phyloP scores from a whole-genome alignment of 2,797 vertebrate genomes.

The Myotis vivesi region DNA sequence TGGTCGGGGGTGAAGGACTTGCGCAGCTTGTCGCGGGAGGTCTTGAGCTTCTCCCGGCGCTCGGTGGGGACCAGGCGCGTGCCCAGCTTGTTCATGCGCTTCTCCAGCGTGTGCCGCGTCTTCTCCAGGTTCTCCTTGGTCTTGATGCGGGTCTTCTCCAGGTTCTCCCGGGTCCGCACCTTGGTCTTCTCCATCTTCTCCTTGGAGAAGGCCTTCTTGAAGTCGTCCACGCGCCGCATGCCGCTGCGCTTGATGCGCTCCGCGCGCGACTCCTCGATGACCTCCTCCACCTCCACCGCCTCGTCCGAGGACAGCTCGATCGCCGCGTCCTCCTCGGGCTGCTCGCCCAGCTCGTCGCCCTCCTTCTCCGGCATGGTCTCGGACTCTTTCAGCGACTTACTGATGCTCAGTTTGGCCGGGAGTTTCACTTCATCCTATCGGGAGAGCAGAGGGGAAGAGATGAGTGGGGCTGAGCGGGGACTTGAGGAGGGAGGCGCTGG shows the following conservation, averaged over 20 bases:
- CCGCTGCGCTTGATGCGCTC: constrained; percentile 94
- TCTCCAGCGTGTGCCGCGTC: constrained; percentile 94
- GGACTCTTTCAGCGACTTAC: constrained; percentile 89
- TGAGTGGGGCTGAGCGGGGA: not conserved
- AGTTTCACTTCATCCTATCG: constrained; percentile 94
- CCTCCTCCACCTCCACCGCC: constrained; percentile 96
- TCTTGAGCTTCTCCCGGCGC: constrained; percentile 93
- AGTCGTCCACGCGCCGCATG: constrained; percentile 93
- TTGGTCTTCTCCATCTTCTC: constrained; percentile 97
- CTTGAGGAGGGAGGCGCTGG: not conserved
- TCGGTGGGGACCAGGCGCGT: constrained; percentile 92
- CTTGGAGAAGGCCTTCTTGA: constrained; percentile 98
- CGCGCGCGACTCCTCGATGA: constrained; percentile 94
- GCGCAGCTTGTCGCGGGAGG: constrained; percentile 93
- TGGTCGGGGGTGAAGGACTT: constrained; percentile 96
- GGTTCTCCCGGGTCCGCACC: constrained; percentile 93
- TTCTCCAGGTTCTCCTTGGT: constrained; percentile 96
- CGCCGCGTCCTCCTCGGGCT: constrained; percentile 87
- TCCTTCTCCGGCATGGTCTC: constrained; percentile 85
- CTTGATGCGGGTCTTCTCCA: constrained; percentile 91
- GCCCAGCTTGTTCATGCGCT: constrained; percentile 95
- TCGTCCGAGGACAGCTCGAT: constrained; percentile 91
- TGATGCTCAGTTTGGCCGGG: constrained; percentile 92
- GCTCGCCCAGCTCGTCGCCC: constrained; percentile 81
- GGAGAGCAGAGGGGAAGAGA: constrained; percentile 52